These are phyloP conservation scores for Calypte anna DNA, from an alignment of 2,113 vertebrate genomes.

Conservation along the genomic window DNA sequence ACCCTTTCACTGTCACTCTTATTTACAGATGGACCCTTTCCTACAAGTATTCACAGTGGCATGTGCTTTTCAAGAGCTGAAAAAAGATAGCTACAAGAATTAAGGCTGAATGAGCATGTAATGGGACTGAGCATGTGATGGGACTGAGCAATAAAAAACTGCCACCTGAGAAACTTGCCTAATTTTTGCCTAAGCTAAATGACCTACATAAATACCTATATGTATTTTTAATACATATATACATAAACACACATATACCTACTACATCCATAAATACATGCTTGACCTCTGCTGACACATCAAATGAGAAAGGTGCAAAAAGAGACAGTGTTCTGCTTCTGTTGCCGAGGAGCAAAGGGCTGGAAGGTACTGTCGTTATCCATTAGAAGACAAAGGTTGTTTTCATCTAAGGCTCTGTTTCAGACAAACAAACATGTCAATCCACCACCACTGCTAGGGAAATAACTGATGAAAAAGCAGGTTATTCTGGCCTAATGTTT, in stretches of 20 bases:
- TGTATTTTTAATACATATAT: background rate
- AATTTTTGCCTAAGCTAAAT: background rate
- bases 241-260: background rate
- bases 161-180: background rate
- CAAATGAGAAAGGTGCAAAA: background rate
- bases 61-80: background rate
- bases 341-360: background rate
- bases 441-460: background rate
- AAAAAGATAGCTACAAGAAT: background rate
- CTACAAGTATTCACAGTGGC: background rate
- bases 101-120: background rate
- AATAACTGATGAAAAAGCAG: conserved; percentile 12
- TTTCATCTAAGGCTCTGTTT: background rate
- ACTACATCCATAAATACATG: background rate
- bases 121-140: background rate
- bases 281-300: background rate
- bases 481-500: background rate
- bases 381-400: background rate
- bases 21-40: background rate
- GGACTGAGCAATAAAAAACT: background rate
- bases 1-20: background rate
- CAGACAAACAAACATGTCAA: background rate
- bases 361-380: conserved; percentile 4
- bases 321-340: background rate
- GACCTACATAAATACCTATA: background rate